A percentile compares a stretch with the other conserved stretches of the same genome.
These are phyloP conservation scores for Siderastrea siderea DNA, from an alignment of 92 coral and sea anemone genomes.

Conservation along the genomic window DNA sequence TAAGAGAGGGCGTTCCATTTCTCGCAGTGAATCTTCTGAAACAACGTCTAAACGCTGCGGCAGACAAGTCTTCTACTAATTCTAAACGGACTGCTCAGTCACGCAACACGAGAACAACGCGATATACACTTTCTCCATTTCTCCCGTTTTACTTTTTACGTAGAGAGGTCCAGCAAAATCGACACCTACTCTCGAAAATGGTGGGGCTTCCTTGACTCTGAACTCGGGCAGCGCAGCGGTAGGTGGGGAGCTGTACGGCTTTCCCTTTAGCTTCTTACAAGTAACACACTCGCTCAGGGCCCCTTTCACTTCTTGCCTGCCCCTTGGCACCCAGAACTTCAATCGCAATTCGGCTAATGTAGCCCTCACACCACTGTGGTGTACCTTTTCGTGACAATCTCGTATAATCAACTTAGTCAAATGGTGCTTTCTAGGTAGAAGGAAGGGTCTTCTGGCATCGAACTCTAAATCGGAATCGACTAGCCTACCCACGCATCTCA, in stretches of 20 bases:
- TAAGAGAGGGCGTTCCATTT: too few species aligned
- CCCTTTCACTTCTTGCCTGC: conserved; percentile 50
- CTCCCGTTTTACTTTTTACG: neutral
- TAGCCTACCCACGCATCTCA: conserved; percentile 4
- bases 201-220: conserved; percentile 26
- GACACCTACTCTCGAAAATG: conserved; percentile 11
- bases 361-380: neutral
- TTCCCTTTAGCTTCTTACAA: neutral
- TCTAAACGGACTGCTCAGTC: too few species aligned
- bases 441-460: too few species aligned
- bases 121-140: conserved; percentile 28
- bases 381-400: conserved; percentile 21
- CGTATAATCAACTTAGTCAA: neutral
- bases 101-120: neutral
- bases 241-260: conserved; percentile 14
- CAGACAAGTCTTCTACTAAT: too few species aligned
- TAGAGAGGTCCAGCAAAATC: conserved; percentile 1
- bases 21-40: neutral
- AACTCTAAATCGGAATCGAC: neutral
- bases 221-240: conserved; percentile 37
- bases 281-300: neutral
- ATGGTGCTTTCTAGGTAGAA: too few species aligned
- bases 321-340: conserved; percentile 47
- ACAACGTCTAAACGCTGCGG: neutral
- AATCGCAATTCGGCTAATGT: too few species aligned